A percentile compares a stretch with the other conserved stretches of the same genome.
Conservation (phyloP, 2,113 vertebrate genomes). For the Prunella fulvescens region DNA sequence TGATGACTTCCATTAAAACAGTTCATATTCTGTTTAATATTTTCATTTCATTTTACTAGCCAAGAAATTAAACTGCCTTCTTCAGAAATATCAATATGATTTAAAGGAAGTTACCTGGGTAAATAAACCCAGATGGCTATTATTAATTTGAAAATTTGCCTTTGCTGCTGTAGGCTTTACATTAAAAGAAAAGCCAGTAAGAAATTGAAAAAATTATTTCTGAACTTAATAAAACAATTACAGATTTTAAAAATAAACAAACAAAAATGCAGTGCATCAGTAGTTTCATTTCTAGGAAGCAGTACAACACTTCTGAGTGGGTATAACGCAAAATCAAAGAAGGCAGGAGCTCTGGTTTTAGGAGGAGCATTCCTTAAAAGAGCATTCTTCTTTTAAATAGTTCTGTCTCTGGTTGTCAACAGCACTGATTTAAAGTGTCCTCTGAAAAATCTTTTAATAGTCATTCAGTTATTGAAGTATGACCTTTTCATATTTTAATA, state of each 20-base stretch:
- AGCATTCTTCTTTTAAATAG: background rate
- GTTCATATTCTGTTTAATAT: background rate
- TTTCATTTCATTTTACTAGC: background rate
- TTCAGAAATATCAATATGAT: slow-evolving; percentile 17
- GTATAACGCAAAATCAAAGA: background rate
- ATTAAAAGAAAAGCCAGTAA: background rate
- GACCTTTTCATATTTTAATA: slow-evolving; percentile 56
- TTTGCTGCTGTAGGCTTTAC: background rate
- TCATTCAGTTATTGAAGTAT: slow-evolving; percentile 49
- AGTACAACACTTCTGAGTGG: background rate
- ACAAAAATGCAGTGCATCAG: background rate
- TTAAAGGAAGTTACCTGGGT: background rate
- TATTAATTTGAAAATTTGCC: background rate
- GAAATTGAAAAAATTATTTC: background rate
- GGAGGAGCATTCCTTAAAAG: background rate
- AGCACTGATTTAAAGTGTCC: background rate
- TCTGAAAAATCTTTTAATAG: slow-evolving; percentile 27
- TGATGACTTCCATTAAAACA: background rate
- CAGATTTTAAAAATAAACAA: background rate
- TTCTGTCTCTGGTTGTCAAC: background rate
- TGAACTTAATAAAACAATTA: background rate
- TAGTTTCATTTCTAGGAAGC: background rate
- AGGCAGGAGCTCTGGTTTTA: background rate
- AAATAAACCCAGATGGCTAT: background rate
- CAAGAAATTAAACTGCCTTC: slow-evolving; percentile 16